Conservation (phyloP, 1,140 invertebrate species). For the Drosophila eugracilis region DNA sequence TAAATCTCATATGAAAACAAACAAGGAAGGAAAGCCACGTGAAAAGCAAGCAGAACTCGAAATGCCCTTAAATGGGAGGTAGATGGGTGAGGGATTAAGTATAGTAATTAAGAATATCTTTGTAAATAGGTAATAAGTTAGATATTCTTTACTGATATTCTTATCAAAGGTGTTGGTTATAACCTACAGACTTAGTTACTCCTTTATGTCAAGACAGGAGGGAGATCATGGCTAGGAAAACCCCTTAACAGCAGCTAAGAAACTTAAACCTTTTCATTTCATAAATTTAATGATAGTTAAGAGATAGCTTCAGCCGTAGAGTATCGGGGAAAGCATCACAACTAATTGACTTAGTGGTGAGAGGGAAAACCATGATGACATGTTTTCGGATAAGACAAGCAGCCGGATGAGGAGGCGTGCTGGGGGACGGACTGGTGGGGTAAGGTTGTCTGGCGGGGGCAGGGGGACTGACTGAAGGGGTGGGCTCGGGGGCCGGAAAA, state of each 20-base stretch:
- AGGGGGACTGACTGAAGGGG: background rate
- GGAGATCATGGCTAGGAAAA: too few species aligned
- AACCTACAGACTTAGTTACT: too few species aligned
- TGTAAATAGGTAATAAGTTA: too few species aligned
- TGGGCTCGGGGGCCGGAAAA: constrained; percentile 13
- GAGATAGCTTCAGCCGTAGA: background rate
- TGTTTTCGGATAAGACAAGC: constrained; percentile 40
- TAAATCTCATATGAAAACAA: constrained; percentile 63
- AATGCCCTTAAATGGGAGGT: background rate
- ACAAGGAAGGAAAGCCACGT: constrained; percentile 19
- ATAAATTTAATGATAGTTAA: too few species aligned
- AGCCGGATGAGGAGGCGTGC: constrained; percentile 11
- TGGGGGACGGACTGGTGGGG: background rate
- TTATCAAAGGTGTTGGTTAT: too few species aligned
- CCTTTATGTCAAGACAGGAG: too few species aligned
- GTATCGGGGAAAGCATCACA: constrained; percentile 56
- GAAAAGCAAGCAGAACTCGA: constrained; percentile 1
- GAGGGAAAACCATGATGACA: constrained; percentile 62
- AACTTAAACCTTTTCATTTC: too few species aligned
- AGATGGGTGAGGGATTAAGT: background rate
- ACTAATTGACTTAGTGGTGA: constrained; percentile 71
- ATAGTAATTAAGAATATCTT: too few species aligned
- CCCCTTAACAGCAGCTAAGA: too few species aligned
- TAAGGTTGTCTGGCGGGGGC: constrained; percentile 29
- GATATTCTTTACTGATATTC: too few species aligned